A percentile compares a stretch with the other conserved stretches of the same genome.
phyloP scores from a whole-genome alignment of 2,888 invertebrate species.

The Mechanitis mazaeus region DNA sequence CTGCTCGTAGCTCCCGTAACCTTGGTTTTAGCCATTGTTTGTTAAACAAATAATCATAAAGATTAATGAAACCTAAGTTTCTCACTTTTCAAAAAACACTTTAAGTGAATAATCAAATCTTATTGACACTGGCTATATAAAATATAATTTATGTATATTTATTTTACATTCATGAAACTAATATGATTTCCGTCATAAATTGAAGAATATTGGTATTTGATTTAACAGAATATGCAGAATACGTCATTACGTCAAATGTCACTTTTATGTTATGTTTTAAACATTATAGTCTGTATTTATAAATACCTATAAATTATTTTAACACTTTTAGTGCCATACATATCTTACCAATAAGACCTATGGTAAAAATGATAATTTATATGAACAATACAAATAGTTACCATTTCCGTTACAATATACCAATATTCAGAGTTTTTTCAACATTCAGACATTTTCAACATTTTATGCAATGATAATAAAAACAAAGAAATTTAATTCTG shows the following conservation, averaged over 20 bases:
- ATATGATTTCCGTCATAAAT: slow-evolving; percentile 23
- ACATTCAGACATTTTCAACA: too few relatives aligned
- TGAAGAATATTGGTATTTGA: slow-evolving; percentile 10
- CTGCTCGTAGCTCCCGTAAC: slow-evolving; percentile 85
- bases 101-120: slow-evolving; percentile 2
- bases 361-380: too few relatives aligned
- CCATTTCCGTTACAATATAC: too few relatives aligned
- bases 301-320: too few relatives aligned
- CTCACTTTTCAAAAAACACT: neutral
- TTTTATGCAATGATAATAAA: too few relatives aligned
- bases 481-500: too few relatives aligned
- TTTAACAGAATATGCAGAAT: slow-evolving; percentile 28
- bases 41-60: slow-evolving; percentile 27
- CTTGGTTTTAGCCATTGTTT: slow-evolving; percentile 73
- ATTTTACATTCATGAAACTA: slow-evolving; percentile 7
- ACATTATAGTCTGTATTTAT: neutral
- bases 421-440: too few relatives aligned
- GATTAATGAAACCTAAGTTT: slow-evolving; percentile 9
- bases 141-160: slow-evolving; percentile 3
- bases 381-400: too few relatives aligned
- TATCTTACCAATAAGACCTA: too few relatives aligned
- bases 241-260: slow-evolving; percentile 25
- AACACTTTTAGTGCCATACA: too few relatives aligned
- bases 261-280: slow-evolving; percentile 8
- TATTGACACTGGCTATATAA: slow-evolving; percentile 8